phyloP scores from a whole-genome alignment of 2,888 invertebrate species.

The Orthosia gothica region DNA sequence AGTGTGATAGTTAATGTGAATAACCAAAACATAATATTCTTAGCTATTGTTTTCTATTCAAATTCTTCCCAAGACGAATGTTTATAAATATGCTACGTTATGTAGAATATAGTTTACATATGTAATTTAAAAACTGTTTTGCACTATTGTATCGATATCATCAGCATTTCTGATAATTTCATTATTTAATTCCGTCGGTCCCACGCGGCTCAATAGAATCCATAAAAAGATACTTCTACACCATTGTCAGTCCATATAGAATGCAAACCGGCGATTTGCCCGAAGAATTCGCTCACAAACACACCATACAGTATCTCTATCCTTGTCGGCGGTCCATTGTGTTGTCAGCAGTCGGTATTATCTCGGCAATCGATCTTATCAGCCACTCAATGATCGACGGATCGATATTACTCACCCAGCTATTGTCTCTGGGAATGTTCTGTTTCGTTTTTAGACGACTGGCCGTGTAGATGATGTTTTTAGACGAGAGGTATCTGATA shows the following conservation, averaged over 20 bases:
- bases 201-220: constrained; percentile 14
- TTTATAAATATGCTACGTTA: constrained; percentile 24
- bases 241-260: constrained; percentile 20
- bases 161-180: background rate
- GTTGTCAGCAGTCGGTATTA: constrained; percentile 64
- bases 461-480: constrained; percentile 9
- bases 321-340: constrained; percentile 65
- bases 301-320: constrained; percentile 33
- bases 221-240: constrained; percentile 23
- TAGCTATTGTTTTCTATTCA: constrained; percentile 10
- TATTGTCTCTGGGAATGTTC: constrained; percentile 56
- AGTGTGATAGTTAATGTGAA: constrained; percentile 1
- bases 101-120: background rate
- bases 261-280: constrained; percentile 19
- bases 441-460: constrained; percentile 27
- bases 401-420: constrained; percentile 66
- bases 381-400: constrained; percentile 50
- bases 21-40: background rate
- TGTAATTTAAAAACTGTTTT: background rate
- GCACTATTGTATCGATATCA: background rate
- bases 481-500: background rate
- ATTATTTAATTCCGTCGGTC: background rate
- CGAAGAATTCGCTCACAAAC: constrained; percentile 46
- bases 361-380: constrained; percentile 65
- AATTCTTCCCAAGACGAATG: constrained; percentile 4